These are phyloP conservation scores for Gasterosteus nipponicus DNA, from an alignment of 2,113 vertebrate genomes.

Conservation along the genomic window DNA sequence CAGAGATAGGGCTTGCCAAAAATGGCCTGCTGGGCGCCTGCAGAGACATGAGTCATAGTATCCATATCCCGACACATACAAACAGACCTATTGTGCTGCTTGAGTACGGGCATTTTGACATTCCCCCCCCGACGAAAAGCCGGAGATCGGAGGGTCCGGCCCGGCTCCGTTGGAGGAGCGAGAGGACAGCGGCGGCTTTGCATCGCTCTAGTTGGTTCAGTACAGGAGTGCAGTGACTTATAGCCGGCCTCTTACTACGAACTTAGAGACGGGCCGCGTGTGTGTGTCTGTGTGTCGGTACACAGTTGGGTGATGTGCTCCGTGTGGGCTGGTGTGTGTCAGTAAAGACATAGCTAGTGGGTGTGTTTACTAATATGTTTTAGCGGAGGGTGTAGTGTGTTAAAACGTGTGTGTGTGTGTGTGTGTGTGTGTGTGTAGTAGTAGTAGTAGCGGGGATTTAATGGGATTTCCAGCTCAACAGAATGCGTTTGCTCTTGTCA, in stretches of 20 bases:
- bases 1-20: conserved; percentile 44
- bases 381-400: conserved; percentile 52
- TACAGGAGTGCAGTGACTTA: conserved; percentile 56
- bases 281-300: conserved; percentile 15
- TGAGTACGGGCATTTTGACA: conserved; percentile 63
- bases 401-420: conserved; percentile 25
- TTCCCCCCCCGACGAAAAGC: conserved; percentile 56
- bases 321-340: conserved; percentile 60
- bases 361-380: conserved; percentile 61
- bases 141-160: conserved; percentile 47
- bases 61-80: conserved; percentile 68
- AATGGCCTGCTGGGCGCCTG: conserved; percentile 64
- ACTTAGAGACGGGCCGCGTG: conserved; percentile 22
- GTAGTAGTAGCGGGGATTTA: conserved; percentile 71
- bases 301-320: conserved; percentile 42
- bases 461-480: conserved; percentile 84
- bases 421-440: conserved; percentile 13
- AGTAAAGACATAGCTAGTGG: conserved; percentile 63
- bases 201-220: conserved; percentile 56
- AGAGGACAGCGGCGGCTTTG: conserved; percentile 54
- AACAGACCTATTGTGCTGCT: conserved; percentile 71
- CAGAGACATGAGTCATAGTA: conserved; percentile 71
- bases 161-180: conserved; percentile 46
- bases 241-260: conserved; percentile 49
- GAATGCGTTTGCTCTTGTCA: conserved; percentile 71